A percentile compares a stretch with the other conserved stretches of the same genome.
Evolutionary conservation across 2,888 invertebrate genomes (phyloP).

Genomic region (Macrostomum cliftonense): DNA sequence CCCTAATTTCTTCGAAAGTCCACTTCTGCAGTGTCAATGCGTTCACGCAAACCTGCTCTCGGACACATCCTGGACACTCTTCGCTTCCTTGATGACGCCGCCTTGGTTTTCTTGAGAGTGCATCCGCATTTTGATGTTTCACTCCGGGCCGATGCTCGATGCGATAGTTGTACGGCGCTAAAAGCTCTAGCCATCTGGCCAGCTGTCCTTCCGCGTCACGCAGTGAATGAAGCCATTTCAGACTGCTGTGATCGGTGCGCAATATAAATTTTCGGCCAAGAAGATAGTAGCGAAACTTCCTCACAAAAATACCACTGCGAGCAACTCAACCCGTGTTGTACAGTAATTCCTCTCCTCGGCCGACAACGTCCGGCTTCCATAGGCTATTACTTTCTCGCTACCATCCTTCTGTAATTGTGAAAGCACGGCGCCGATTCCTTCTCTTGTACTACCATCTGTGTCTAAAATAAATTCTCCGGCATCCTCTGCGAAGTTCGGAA

Average conservation of each 20-base stretch:
- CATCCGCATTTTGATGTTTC: conserved; percentile 32
- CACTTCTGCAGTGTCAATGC: too few relatives aligned
- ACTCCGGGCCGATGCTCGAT: conserved; percentile 33
- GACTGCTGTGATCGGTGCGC: conserved; percentile 38
- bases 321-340: too few relatives aligned
- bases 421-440: neutral
- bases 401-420: neutral
- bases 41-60: too few relatives aligned
- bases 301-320: conserved; percentile 24
- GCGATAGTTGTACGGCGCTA: conserved; percentile 31
- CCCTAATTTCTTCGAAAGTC: too few relatives aligned
- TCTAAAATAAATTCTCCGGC: neutral
- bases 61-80: too few relatives aligned
- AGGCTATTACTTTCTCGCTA: neutral
- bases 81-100: too few relatives aligned
- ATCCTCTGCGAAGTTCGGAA: neutral
- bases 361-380: neutral
- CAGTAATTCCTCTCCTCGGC: neutral
- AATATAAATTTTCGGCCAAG: conserved; percentile 27
- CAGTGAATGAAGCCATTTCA: conserved; percentile 37
- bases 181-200: conserved; percentile 35
- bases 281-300: conserved; percentile 35
- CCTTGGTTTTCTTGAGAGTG: conserved; percentile 17
- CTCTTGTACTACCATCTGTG: neutral
- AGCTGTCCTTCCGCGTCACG: conserved; percentile 36